Percentiles rank a stretch among this genome's conserved stretches.
Conservation (phyloP, 2,888 invertebrate species). For the Drosophila basisetae region DNA sequence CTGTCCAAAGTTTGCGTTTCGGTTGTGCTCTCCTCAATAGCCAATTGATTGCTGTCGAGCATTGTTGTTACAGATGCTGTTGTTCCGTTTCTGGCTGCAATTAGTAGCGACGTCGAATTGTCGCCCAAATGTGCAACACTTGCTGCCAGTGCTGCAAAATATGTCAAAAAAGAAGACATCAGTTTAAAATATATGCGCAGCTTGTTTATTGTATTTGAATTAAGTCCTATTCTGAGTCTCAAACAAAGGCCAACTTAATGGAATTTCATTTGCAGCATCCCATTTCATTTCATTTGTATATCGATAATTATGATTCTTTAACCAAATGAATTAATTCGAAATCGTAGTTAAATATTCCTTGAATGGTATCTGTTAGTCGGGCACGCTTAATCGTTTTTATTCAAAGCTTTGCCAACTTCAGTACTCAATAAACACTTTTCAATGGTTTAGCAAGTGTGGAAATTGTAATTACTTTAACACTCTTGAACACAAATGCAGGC, state of each 20-base stretch:
- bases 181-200: conserved; percentile 8
- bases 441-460: not conserved
- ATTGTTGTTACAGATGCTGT: conserved; percentile 8
- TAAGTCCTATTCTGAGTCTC: not conserved
- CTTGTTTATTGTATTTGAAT: not conserved
- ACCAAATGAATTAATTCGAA: not conserved
- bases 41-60: conserved; percentile 39
- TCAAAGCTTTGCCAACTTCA: not conserved
- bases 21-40: conserved; percentile 36
- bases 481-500: not conserved
- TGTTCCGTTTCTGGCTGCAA: conserved; percentile 49
- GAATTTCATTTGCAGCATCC: not conserved
- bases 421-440: not conserved
- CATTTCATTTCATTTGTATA: not conserved
- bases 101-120: conserved; percentile 58
- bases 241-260: conserved; percentile 32
- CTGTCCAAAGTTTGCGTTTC: conserved; percentile 45
- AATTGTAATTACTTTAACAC: conserved; percentile 18
- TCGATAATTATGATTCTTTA: not conserved
- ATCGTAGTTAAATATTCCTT: not conserved
- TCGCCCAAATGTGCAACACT: conserved; percentile 55
- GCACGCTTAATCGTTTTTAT: not conserved
- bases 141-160: conserved; percentile 77
- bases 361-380: not conserved
- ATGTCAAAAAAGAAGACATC: conserved; percentile 64